Conservation (phyloP, 37 sponge, comb jelly and placozoan species). For the Theonella swinhoei region DNA sequence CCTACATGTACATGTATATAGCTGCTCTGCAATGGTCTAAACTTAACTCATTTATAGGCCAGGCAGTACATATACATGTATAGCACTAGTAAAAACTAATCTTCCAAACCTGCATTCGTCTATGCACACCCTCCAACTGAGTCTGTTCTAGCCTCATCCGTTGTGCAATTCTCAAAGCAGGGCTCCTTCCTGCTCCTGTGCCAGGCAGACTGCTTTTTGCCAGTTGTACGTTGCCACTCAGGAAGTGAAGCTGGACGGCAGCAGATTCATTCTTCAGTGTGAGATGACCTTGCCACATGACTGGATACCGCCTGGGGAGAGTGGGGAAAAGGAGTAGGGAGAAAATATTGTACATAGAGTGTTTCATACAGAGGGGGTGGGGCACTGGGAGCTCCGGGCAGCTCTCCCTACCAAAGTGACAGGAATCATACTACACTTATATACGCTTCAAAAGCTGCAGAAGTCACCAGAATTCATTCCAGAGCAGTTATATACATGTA, state of each 20-base stretch:
- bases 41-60: no score
- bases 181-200: conserved; percentile 34
- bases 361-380: conserved; percentile 18
- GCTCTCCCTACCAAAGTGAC: neutral
- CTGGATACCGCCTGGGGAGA: conserved; percentile 76
- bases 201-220: conserved; percentile 84
- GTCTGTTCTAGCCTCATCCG: conserved; percentile 93
- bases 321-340: neutral
- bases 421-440: neutral
- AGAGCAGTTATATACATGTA: neutral
- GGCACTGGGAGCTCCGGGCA: no score
- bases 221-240: conserved; percentile 81
- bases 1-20: no score
- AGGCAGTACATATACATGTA: no score
- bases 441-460: neutral
- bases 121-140: conserved; percentile 94
- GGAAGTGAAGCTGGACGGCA: conserved; percentile 95
- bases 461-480: neutral
- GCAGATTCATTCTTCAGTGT: conserved; percentile 95
- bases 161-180: conserved; percentile 83
- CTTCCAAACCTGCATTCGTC: conserved; percentile 84
- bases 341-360: neutral
- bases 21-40: no score
- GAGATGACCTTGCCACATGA: conserved; percentile 97
- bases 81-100: no score